Evolutionary conservation across 2,113 vertebrate genomes (phyloP).

Genomic region (Ageneiosus marmoratus): DNA sequence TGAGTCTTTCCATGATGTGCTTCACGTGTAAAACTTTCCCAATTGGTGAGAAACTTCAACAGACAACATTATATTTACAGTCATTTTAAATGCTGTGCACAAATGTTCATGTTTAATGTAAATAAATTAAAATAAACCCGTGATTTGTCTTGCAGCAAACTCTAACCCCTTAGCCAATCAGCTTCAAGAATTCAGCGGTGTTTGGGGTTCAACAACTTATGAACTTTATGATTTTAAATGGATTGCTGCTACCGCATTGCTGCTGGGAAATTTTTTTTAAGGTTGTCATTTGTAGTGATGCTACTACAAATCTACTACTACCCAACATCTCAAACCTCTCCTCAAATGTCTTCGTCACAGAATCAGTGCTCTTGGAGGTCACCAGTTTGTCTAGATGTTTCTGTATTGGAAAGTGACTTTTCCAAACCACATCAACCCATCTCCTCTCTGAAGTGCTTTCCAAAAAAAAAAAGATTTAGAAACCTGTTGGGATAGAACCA

Average conservation of each 20-base stretch:
- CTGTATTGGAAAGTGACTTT: conserved; percentile 6
- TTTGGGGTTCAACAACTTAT: neutral
- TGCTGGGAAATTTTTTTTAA: neutral
- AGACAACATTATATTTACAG: neutral
- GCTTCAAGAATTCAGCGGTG: neutral
- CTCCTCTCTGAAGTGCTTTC: neutral
- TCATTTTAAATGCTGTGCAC: neutral
- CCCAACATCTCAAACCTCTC: neutral
- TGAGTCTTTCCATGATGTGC: no score
- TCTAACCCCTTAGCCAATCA: no score
- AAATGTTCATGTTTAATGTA: neutral
- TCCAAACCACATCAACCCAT: conserved; percentile 9
- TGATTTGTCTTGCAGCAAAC: neutral
- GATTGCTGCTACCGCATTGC: neutral
- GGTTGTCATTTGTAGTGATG: neutral
- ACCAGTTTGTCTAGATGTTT: neutral
- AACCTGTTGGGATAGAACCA: neutral
- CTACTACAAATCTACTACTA: neutral
- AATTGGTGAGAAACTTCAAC: no score
- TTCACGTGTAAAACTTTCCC: no score
- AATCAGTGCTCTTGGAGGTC: neutral
- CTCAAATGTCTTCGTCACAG: neutral
- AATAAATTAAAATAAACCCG: neutral
- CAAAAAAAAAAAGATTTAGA: neutral
- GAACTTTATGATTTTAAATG: neutral